Evolutionary conservation across 2,797 vertebrate species (phyloP).

Genomic region (Malurus splendens): DNA sequence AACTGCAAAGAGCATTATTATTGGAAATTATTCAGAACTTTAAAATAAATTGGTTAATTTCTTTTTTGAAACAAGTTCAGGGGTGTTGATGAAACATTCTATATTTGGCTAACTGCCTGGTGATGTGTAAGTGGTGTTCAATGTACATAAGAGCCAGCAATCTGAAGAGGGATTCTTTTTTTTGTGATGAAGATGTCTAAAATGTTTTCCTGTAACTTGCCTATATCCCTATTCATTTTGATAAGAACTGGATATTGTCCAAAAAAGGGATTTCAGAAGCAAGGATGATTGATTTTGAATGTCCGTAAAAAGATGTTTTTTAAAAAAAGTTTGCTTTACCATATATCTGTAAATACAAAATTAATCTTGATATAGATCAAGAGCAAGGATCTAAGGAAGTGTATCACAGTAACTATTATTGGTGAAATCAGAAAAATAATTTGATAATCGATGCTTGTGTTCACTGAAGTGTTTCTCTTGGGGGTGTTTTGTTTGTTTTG

Average conservation of each 20-base stretch:
- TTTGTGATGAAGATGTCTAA: neutral
- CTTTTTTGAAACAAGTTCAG: neutral
- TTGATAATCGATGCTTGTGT: neutral
- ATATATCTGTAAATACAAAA: neutral
- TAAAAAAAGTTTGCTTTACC: neutral
- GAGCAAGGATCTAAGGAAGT: neutral
- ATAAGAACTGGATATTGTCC: neutral
- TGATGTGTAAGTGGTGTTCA: neutral
- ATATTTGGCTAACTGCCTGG: neutral
- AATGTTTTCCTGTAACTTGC: neutral
- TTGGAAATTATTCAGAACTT: neutral
- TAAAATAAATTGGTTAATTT: neutral
- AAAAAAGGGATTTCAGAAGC: neutral
- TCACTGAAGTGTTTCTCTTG: neutral
- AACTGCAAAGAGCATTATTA: neutral
- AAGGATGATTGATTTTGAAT: fast-evolving
- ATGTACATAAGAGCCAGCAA: neutral
- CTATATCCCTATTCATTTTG: neutral
- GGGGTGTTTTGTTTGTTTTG: neutral
- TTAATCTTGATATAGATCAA: neutral
- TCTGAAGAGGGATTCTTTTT: neutral
- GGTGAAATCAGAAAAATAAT: neutral
- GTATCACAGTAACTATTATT: neutral
- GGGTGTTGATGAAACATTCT: neutral
- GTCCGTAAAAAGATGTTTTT: neutral